Evolutionary conservation across 2,888 invertebrate species (phyloP).

Genomic region (Rhamnusium bicolor): DNA sequence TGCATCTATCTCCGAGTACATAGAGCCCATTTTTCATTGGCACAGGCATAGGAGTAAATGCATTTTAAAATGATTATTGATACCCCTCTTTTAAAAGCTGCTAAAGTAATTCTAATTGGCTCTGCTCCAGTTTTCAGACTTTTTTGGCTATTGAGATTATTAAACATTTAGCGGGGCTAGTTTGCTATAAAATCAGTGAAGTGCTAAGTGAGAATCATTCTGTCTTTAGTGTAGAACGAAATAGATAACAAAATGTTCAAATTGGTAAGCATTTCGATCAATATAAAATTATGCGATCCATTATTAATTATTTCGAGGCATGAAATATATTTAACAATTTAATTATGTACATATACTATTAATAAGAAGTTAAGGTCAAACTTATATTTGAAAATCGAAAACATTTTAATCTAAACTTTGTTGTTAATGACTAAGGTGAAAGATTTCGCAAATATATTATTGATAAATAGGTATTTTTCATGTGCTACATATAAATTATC

Average conservation of each 20-base stretch:
- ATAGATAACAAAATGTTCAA: conserved; percentile 58
- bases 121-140: conserved; percentile 33
- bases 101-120: conserved; percentile 21
- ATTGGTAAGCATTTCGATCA: conserved; percentile 55
- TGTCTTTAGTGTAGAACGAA: not conserved
- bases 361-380: too few species aligned
- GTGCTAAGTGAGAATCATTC: conserved; percentile 8
- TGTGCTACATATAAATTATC: too few species aligned
- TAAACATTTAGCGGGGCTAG: conserved; percentile 30
- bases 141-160: conserved; percentile 33
- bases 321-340: too few species aligned
- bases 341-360: too few species aligned
- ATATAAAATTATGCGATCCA: not conserved
- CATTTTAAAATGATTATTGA: too few species aligned
- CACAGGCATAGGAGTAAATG: not conserved
- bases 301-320: too few species aligned
- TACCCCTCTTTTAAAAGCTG: conserved; percentile 18
- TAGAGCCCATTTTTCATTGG: conserved; percentile 15
- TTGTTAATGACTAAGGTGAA: too few species aligned
- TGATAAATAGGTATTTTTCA: too few species aligned
- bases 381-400: too few species aligned
- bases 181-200: conserved; percentile 24
- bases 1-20: not conserved
- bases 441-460: too few species aligned
- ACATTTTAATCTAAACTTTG: too few species aligned